These are phyloP conservation scores for Drosophila diplacantha DNA, from an alignment of 2,888 invertebrate species.

Conservation along the genomic window DNA sequence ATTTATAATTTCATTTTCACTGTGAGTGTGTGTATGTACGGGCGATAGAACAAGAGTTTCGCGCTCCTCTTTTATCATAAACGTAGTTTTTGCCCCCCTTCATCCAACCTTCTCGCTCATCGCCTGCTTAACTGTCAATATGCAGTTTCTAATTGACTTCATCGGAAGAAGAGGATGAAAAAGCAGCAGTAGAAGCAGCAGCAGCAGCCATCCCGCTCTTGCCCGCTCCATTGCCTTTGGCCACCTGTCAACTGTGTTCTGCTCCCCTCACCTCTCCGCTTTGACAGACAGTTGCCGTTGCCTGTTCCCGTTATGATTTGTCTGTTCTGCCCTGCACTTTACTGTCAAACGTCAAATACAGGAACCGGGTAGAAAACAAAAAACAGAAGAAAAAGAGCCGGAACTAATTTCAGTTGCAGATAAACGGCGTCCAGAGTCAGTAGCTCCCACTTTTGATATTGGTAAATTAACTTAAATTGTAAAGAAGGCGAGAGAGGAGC, in stretches of 20 bases:
- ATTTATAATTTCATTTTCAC: constrained; percentile 39
- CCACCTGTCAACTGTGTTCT: constrained; percentile 25
- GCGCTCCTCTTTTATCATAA: constrained; percentile 22
- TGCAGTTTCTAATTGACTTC: constrained; percentile 41
- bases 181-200: constrained; percentile 1
- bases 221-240: constrained; percentile 19
- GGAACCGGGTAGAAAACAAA: constrained; percentile 1
- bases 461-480: constrained; percentile 3
- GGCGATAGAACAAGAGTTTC: constrained; percentile 2
- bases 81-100: constrained; percentile 2
- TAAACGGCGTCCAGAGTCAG: not conserved
- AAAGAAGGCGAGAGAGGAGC: too few species aligned
- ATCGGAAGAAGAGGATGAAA: constrained; percentile 12
- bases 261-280: not conserved
- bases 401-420: constrained; percentile 13
- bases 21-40: not conserved
- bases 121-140: constrained; percentile 23
- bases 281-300: constrained; percentile 8
- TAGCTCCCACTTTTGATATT: not conserved
- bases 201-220: constrained; percentile 8
- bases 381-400: constrained; percentile 6
- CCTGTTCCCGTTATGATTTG: constrained; percentile 27
- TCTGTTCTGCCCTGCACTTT: constrained; percentile 19
- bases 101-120: not conserved
- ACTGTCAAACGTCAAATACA: constrained; percentile 21